Evolutionary conservation across 2,888 invertebrate genomes (phyloP).

Genomic region (Pristionchus japonicus): DNA sequence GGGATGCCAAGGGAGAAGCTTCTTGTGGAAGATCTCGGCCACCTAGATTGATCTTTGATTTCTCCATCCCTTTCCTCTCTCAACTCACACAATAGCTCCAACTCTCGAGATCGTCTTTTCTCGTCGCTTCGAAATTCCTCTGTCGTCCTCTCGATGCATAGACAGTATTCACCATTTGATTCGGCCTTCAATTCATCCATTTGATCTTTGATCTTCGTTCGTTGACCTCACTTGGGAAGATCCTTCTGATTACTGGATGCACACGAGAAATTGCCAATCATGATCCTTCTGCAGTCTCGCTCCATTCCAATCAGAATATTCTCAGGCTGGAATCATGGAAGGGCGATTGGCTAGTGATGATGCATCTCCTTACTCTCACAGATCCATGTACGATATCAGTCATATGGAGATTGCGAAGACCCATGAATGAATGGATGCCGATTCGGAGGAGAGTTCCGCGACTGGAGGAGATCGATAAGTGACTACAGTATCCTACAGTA

Average conservation of each 20-base stretch:
- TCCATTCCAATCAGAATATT: conserved; percentile 15
- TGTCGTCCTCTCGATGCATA: background rate
- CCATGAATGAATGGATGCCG: conserved; percentile 7
- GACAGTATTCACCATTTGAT: background rate
- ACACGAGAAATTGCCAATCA: background rate
- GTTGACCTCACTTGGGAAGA: background rate
- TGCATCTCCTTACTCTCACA: background rate
- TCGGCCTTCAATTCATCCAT: background rate
- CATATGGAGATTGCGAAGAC: background rate
- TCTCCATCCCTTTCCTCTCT: background rate
- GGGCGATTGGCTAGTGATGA: too few relatives aligned
- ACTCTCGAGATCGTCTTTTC: conserved; percentile 10
- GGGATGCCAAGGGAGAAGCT: background rate
- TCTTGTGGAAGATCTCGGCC: conserved; percentile 7
- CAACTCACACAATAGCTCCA: conserved; percentile 1
- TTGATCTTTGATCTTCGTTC: background rate
- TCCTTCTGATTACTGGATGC: background rate
- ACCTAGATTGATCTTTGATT: background rate
- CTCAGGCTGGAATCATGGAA: background rate
- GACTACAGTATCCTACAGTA: background rate
- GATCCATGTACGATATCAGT: conserved; percentile 7
- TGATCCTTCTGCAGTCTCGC: background rate
- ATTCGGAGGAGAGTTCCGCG: background rate
- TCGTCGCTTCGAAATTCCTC: conserved; percentile 1
- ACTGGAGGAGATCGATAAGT: background rate